Conservation (phyloP, 2,888 invertebrate species). For the Acanthosepion lycidas region DNA sequence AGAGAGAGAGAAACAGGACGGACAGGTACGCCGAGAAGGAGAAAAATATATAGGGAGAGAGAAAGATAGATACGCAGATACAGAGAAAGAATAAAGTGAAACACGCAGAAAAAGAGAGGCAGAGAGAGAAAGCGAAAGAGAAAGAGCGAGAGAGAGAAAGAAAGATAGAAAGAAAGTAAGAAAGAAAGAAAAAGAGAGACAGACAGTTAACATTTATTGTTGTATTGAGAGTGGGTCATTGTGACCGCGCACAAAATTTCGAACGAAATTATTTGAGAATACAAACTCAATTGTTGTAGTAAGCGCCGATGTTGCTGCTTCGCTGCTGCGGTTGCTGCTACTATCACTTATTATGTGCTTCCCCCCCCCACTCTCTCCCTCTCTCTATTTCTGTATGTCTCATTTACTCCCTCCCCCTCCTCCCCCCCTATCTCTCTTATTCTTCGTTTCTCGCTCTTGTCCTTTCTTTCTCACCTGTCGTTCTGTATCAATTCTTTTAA, state of each 20-base stretch:
- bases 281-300: slow-evolving; percentile 17
- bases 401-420: not conserved
- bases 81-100: too few relatives aligned
- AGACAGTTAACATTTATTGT: slow-evolving; percentile 1
- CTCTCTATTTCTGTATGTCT: not conserved
- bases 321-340: not conserved
- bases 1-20: too few relatives aligned
- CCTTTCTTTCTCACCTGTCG: not conserved
- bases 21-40: too few relatives aligned
- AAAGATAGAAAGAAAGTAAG: not conserved
- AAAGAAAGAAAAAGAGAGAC: not conserved
- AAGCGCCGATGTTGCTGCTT: not conserved
- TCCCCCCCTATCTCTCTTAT: not conserved
- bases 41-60: too few relatives aligned
- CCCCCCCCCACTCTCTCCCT: not conserved
- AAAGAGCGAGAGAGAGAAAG: too few relatives aligned
- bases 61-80: too few relatives aligned
- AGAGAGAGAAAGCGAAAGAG: too few relatives aligned
- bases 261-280: not conserved
- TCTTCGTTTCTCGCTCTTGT: not conserved
- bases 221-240: not conserved
- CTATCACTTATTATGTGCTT: not conserved
- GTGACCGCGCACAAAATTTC: slow-evolving; percentile 8
- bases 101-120: too few relatives aligned
- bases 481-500: not conserved